Base-by-base conservation (phyloP, 2,113 vertebrate genomes). In the Lepidothrix coronata region DNA sequence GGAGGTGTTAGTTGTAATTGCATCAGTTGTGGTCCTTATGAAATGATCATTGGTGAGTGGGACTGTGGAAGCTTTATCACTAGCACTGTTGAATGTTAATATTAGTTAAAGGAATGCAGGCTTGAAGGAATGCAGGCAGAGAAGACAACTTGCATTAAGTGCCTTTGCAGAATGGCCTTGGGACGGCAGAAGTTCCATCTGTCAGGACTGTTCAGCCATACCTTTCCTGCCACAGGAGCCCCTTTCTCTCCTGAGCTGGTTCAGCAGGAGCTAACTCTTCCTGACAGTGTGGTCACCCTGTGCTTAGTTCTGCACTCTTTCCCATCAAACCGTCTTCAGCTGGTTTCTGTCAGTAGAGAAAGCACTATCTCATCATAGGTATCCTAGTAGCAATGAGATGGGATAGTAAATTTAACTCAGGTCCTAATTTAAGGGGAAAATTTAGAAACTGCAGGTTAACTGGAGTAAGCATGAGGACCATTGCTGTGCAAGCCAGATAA, bases 1-100 rank as follows among this genome's bases (percentile, higher is more conserved):
- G 3, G 82, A 95, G 43, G 48, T 94, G 49, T 83, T 94, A 62
- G 77, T 78, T 89, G 30, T 95, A 95, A 94, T 96, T 46, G 11
- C 8, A 30, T 51, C 48, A 8, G 8, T 92, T 7, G 1, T 80
- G 23, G 80, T 97, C 46, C 94, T 85, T 74, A 52, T 70, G 59
- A 97, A 89, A 91, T 55, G 61, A 31, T 78, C 67, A 71, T 46
- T 75, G 63, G 35, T 80, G 35, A 92, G 92, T 44, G 13, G 77
- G 85, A 65, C 71, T 90, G 49, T 66, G 73, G 89, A 91, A 95
- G 44, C 71, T 88, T 91, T 89, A 62, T 85, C 39, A 43, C 93
- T 83, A 81, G 25, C 48, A 58, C 67, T 20, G 5, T 22, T 96
- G 61, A 92, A 95, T 94, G 74, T 70, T 89, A 91, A 37, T 67